Percentiles rank a stretch among this genome's conserved stretches.
Evolutionary conservation across 2,113 vertebrate species (phyloP).

Genomic region (Panthera leo): DNA sequence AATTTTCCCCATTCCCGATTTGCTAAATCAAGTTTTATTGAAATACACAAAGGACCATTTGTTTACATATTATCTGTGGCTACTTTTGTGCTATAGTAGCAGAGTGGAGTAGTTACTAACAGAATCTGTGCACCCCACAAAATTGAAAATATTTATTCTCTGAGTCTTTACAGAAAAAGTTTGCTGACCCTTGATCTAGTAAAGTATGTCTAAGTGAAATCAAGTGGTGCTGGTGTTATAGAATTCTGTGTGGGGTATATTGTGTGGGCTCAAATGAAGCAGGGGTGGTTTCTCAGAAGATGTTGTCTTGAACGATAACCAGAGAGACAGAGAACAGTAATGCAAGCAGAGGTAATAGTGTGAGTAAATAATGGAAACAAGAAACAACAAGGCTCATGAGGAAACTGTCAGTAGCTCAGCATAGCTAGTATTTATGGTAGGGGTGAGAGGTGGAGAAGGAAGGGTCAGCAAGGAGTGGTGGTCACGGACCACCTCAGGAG

Average conservation of each 20-base stretch:
- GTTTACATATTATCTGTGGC: background rate
- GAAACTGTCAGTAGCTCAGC: background rate
- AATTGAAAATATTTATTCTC: background rate
- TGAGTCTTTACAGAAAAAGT: background rate
- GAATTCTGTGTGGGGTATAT: background rate
- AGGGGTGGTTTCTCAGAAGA: background rate
- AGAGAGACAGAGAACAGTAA: background rate
- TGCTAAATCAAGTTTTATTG: background rate
- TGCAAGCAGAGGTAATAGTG: background rate
- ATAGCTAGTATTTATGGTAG: background rate
- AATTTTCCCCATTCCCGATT: background rate
- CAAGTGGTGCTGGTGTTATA: background rate
- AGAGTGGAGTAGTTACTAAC: background rate
- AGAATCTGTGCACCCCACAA: background rate
- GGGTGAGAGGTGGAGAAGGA: background rate
- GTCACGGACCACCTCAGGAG: background rate
- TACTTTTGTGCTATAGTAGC: background rate
- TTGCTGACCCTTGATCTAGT: background rate
- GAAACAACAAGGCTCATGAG: background rate
- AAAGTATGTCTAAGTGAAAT: background rate
- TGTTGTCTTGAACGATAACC: background rate
- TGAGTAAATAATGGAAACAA: background rate
- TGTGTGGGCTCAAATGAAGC: background rate
- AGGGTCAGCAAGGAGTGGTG: background rate
- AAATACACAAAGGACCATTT: background rate